Percentiles rank a stretch among this genome's conserved stretches.
Evolutionary conservation across 2,797 vertebrate species (phyloP).

Genomic region (Luscinia luscinia): DNA sequence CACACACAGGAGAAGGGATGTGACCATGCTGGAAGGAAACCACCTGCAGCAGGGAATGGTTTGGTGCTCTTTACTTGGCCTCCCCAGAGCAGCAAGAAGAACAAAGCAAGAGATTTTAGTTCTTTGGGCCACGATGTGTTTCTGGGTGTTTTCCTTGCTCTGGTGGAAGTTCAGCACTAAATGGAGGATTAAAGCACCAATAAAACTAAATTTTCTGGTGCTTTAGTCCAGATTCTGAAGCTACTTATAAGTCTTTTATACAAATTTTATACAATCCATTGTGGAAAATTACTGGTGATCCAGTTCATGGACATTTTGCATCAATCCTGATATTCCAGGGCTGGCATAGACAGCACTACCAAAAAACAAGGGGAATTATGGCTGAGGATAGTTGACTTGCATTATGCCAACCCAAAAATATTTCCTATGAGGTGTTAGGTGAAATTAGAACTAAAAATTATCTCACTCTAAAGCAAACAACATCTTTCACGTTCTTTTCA

Average conservation of each 20-base stretch:
- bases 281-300: background rate
- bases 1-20: background rate
- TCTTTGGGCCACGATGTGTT: background rate
- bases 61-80: background rate
- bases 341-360: background rate
- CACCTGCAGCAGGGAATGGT: background rate
- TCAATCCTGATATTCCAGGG: background rate
- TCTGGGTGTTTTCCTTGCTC: background rate
- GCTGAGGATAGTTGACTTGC: background rate
- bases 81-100: background rate
- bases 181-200: background rate
- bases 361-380: background rate
- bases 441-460: background rate
- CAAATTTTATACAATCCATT: background rate
- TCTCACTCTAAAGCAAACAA: slow-evolving; percentile 8
- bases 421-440: background rate
- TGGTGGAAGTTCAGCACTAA: background rate
- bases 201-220: background rate
- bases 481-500: background rate
- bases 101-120: background rate
- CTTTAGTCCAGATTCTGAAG: background rate
- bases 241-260: background rate
- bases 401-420: background rate
- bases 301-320: background rate
- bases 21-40: background rate